phyloP scores from a whole-genome alignment of 1,140 invertebrate genomes.

The Diploscapter pachys region DNA sequence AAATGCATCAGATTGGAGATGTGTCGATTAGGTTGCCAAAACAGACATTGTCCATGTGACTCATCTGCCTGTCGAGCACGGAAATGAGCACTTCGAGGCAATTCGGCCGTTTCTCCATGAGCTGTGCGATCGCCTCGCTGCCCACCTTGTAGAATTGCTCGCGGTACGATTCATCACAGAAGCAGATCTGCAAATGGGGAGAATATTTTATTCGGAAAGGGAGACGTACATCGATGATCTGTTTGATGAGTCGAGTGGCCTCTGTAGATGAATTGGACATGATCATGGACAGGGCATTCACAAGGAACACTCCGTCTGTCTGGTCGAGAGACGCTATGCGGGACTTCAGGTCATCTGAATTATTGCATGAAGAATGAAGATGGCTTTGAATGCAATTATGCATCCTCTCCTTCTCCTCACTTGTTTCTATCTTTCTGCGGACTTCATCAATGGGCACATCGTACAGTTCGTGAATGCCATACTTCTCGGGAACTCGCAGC shows the following conservation, averaged over 20 bases:
- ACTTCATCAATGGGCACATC: conserved; percentile 24
- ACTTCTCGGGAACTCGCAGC: conserved; percentile 15
- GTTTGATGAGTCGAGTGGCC: conserved; percentile 13
- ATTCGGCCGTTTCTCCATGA: conserved; percentile 18
- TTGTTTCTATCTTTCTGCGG: conserved; percentile 1
- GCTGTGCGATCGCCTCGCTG: conserved; percentile 26
- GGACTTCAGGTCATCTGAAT: conserved; percentile 12
- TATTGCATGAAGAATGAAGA: too few relatives aligned
- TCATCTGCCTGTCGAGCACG: conserved; percentile 33
- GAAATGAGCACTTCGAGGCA: conserved; percentile 21
- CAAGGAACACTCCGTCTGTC: conserved; percentile 30
- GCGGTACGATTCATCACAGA: conserved; percentile 24
- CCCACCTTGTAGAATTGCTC: conserved; percentile 35
- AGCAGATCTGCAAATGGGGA: conserved; percentile 28
- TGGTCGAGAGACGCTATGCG: conserved; percentile 6
- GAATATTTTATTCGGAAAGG: background rate
- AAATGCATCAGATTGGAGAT: background rate
- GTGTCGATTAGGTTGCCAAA: background rate
- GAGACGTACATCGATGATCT: conserved; percentile 28
- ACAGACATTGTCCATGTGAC: conserved; percentile 35
- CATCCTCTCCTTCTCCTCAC: background rate
- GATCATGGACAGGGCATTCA: conserved; percentile 29
- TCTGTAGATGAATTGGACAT: conserved; percentile 24
- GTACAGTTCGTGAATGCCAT: conserved; percentile 23
- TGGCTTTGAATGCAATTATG: background rate